Base-by-base conservation (phyloP, 2,797 vertebrate genomes). In the Choloepus didactylus region DNA sequence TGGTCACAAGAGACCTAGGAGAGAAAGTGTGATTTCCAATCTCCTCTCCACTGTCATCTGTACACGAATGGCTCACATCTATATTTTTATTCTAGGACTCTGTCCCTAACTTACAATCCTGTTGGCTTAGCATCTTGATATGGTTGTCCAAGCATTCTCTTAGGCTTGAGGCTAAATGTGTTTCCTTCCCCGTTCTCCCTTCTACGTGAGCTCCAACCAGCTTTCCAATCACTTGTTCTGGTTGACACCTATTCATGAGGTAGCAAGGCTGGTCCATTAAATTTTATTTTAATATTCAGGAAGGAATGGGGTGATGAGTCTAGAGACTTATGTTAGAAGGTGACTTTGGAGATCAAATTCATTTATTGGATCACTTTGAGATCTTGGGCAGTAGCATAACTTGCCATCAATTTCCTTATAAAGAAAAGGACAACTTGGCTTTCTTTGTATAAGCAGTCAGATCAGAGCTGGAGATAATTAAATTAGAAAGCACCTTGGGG, bases 371-470 rank as follows among this genome's bases (percentile, higher is more conserved):
- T 86, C 29, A 44, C 73, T 80, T n/a, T 70, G 64, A 59, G 59
- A 56, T 60, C 38, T 70, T 86, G 90, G 84, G 51, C 51, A 89
- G 72, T 73, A 27, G 75, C 56, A 11, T 82, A 41, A 75, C 85
- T 93, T 95, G 49, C 76, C 35, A 44, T 92, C 86, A 56, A 70
- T 95, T 94, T 96, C 86, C 79, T 76, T 56, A 92, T 85, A 54
- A 92, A 94, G 69, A 88, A 87, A 79, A 64, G 38, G 41, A 6
- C 27, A 77, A 10, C 27, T 90, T 93, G 93, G 67, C 81, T 66
- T 94, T 69, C 46, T 91, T 92, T 35, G 19, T 81, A 41, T 83
- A 85, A 93, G 46, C 89, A 25, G 62, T 82, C 16, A 62, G 73
- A 77, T 90, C 2, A 15, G 62, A 38, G 66, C 64, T 92, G 35